Conservation (phyloP, 2,113 vertebrate genomes). For the Recurvirostra avosetta region DNA sequence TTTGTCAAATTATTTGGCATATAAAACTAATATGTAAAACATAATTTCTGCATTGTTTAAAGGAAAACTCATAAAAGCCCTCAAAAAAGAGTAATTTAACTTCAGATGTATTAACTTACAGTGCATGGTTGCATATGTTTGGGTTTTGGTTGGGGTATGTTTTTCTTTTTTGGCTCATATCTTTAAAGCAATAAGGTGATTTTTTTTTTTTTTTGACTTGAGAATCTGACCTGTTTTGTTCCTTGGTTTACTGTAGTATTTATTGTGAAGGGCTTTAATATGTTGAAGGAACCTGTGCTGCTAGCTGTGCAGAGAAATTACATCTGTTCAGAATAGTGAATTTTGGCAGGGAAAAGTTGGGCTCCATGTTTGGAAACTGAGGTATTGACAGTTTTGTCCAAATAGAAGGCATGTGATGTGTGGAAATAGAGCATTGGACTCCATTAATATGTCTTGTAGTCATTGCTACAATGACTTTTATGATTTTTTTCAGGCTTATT, state of each 20-base stretch:
- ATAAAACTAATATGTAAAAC: background rate
- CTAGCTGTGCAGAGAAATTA: background rate
- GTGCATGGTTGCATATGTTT: accelerated
- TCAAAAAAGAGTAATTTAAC: background rate
- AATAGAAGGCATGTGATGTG: background rate
- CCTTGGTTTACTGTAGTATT: background rate
- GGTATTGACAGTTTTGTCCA: background rate
- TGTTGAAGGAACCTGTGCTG: background rate
- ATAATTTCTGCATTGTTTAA: background rate
- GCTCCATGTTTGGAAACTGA: background rate
- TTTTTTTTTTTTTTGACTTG: background rate
- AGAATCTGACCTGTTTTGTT: background rate
- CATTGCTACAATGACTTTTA: background rate
- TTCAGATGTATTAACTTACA: background rate
- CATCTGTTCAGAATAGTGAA: background rate
- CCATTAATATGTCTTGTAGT: background rate
- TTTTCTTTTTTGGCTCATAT: background rate
- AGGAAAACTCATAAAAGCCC: background rate
- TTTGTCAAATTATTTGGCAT: background rate
- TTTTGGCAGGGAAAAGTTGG: background rate
- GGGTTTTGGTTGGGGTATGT: background rate
- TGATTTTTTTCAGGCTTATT: background rate
- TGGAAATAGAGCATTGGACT: background rate
- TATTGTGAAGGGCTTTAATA: background rate
- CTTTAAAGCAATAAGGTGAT: background rate